Evolutionary conservation across 2,797 vertebrate genomes (phyloP), one percentile per base, ranked within the genome.

Genomic region (Brachymystax lenok): DNA sequence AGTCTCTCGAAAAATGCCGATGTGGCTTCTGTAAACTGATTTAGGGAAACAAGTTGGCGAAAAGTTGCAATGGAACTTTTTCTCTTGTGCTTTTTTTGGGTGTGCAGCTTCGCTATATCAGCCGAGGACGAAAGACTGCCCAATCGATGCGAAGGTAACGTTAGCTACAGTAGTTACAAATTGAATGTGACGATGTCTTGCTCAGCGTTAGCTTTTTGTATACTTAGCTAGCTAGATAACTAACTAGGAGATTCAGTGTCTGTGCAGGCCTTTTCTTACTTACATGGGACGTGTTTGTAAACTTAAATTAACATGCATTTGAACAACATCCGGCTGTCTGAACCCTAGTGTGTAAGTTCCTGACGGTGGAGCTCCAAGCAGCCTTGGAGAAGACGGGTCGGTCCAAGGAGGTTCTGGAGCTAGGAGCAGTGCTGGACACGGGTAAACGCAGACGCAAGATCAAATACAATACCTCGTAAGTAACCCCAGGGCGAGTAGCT

Each of bases 401-500:
- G 19, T 97, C 96, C 66, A 95, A 92, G 83, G 96, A 97, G 74
- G 93, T 97, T 2, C 79, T 96, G 85, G 96, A 97, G 88, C 79
- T 96, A 0, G 96, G 96, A 73, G 94, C 96, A 64, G 95, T 97
- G 81, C 87, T 96, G 86, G 95, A 95, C 84, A 93, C 93, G 0
- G 96, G 96, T 75, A 95, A 88, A 87, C 93, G 95, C 46, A 95
- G 87, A 28, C 94, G 91, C 64, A 95, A 94, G 27, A 93, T 97
- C 52, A 92, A 93, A 74, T 97, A 97, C 84, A 95, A 95, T 79
- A 91, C 93, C 6, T 96, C 95, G 95, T 96, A 82, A 92, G 95
- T 61, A 10, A 46, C 40, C 40, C 40, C 10, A 46, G 59, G 40
- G 10, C 10, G 10, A 46, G 10, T 56, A 1, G 8, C 40, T 40